These are phyloP conservation scores for Formica exsecta DNA, from an alignment of 1,140 invertebrate genomes.

Conservation along the genomic window DNA sequence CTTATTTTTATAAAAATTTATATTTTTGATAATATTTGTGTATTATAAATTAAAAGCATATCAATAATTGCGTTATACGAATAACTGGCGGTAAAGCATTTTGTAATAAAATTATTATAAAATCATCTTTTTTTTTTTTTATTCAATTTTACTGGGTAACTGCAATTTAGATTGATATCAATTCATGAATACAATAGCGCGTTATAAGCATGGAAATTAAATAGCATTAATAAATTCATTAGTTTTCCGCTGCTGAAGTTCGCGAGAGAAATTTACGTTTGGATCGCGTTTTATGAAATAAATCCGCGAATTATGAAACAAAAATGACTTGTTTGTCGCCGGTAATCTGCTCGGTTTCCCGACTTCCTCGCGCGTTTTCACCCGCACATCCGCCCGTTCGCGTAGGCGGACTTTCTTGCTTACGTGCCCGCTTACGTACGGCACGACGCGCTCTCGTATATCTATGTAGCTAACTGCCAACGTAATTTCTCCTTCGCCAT, in stretches of 20 bases:
- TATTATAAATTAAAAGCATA: neutral
- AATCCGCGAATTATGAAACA: slow-evolving; percentile 34
- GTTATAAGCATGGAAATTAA: neutral
- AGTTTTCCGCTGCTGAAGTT: neutral
- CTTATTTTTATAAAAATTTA: neutral
- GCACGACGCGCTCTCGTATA: slow-evolving; percentile 36
- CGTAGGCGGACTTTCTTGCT: slow-evolving; percentile 51
- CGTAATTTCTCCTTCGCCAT: slow-evolving; percentile 76
- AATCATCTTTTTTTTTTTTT: neutral
- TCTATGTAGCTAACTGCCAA: slow-evolving; percentile 61
- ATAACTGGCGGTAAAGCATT: neutral
- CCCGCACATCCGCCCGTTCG: slow-evolving; percentile 31
- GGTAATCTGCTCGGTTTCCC: slow-evolving; percentile 12
- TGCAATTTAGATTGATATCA: neutral
- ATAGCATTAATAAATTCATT: neutral
- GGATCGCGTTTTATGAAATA: slow-evolving; percentile 2
- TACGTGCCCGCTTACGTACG: slow-evolving; percentile 59
- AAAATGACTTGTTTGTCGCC: slow-evolving; percentile 51
- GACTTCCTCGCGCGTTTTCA: slow-evolving; percentile 59
- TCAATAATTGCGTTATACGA: neutral
- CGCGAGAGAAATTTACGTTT: slow-evolving; percentile 20
- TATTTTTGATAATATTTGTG: neutral
- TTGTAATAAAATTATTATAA: neutral
- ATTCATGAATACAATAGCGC: neutral
- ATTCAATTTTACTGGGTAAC: neutral